phyloP scores from a whole-genome alignment of 2,113 vertebrate genomes.

The Alligator mississippiensis region DNA sequence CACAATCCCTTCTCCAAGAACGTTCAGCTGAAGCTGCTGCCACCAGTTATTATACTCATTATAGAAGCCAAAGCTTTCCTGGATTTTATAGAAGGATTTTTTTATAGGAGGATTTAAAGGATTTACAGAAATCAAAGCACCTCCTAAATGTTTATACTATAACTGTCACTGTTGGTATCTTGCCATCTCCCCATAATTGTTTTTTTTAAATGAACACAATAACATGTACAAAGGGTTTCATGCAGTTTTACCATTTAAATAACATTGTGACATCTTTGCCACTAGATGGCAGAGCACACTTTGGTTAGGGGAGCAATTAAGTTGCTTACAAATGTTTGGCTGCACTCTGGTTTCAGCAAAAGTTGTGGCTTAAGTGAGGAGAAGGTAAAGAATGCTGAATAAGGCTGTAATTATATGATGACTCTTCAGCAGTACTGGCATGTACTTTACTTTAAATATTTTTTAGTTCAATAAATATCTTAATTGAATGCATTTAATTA shows the following conservation, averaged over 20 bases:
- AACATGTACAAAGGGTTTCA: fast-evolving
- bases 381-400: background rate
- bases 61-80: too few species aligned
- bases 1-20: too few species aligned
- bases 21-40: too few species aligned
- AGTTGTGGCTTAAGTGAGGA: background rate
- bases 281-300: conserved; percentile 77
- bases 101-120: too few species aligned
- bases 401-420: background rate
- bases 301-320: background rate
- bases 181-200: background rate
- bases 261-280: conserved; percentile 18
- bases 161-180: background rate
- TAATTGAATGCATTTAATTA: background rate
- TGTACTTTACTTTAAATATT: background rate
- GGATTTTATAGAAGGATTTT: too few species aligned
- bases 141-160: too few species aligned
- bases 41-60: too few species aligned
- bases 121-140: too few species aligned
- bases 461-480: background rate
- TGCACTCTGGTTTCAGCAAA: background rate
- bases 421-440: background rate
- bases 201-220: background rate
- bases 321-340: background rate
- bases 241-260: background rate